Evolutionary conservation across 2,888 invertebrate species (phyloP).

Genomic region (Odontocerum albicorne): DNA sequence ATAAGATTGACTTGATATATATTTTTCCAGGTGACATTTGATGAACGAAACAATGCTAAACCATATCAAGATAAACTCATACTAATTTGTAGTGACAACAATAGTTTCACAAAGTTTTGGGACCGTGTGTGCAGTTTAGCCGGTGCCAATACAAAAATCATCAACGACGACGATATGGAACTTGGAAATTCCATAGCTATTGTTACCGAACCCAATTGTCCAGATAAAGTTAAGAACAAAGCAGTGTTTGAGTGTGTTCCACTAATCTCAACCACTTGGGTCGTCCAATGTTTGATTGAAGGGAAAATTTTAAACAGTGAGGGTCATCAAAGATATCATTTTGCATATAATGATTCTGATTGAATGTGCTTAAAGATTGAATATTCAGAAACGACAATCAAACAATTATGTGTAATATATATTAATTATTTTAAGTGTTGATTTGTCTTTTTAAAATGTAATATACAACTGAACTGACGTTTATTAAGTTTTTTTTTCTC

Average conservation of each 20-base stretch:
- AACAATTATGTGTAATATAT: no score
- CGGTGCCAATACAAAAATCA: conserved; percentile 54
- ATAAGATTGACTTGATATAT: no score
- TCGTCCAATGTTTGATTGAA: conserved; percentile 68
- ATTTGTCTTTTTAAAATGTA: no score
- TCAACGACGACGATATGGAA: conserved; percentile 54
- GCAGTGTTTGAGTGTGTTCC: conserved; percentile 63
- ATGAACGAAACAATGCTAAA: conserved; percentile 43
- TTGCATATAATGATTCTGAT: conserved; percentile 55
- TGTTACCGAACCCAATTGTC: conserved; percentile 65
- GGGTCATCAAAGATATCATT: conserved; percentile 56
- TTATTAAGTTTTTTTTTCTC: no score
- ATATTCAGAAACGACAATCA: no score
- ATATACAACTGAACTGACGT: no score
- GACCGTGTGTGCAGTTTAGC: conserved; percentile 60
- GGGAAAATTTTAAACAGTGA: conserved; percentile 56
- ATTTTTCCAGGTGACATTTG: no score
- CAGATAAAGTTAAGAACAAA: conserved; percentile 53
- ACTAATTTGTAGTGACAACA: conserved; percentile 55
- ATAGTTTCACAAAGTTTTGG: conserved; percentile 63
- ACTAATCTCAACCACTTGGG: conserved; percentile 68
- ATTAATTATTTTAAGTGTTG: no score
- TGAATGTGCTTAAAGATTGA: no score
- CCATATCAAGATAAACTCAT: conserved; percentile 57
- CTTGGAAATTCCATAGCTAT: conserved; percentile 54